Conservation (phyloP, 2,888 invertebrate species). For the Bursaphelenchus okinawaensis region DNA sequence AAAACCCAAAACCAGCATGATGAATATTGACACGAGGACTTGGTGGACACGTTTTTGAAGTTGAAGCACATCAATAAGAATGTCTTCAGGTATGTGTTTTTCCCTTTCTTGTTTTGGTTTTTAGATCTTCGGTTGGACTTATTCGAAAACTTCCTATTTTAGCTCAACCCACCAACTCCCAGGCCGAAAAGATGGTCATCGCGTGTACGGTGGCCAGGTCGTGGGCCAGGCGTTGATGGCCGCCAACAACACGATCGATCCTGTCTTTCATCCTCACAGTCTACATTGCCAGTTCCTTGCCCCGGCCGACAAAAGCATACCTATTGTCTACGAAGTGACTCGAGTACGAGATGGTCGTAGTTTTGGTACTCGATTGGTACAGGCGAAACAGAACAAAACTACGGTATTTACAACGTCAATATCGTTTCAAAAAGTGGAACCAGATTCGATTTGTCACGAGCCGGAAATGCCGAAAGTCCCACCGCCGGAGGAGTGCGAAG, state of each 20-base stretch:
- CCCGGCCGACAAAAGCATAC: constrained; percentile 48
- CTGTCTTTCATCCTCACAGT: constrained; percentile 58
- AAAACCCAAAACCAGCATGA: not conserved
- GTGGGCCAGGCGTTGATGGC: constrained; percentile 60
- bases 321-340: constrained; percentile 60
- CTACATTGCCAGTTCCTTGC: constrained; percentile 60
- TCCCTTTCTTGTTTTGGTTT: too few relatives aligned
- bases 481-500: constrained; percentile 55
- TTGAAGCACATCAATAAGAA: constrained; percentile 42
- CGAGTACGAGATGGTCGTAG: constrained; percentile 59
- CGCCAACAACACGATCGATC: constrained; percentile 58
- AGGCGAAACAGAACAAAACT: constrained; percentile 59
- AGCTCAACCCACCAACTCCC: constrained; percentile 46
- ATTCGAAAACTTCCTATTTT: too few relatives aligned
- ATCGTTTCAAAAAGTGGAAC: constrained; percentile 47
- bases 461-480: constrained; percentile 59
- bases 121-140: too few relatives aligned
- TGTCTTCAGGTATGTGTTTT: constrained; percentile 38
- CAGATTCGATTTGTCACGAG: constrained; percentile 57
- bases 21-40: constrained; percentile 18
- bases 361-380: constrained; percentile 59
- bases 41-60: constrained; percentile 42
- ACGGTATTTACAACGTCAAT: constrained; percentile 58
- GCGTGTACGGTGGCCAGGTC: constrained; percentile 60
- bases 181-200: constrained; percentile 39